Evolutionary conservation across 1,140 invertebrate genomes (phyloP), one percentile per base, ranked within the genome.

Genomic region (Plodia interpunctella): DNA sequence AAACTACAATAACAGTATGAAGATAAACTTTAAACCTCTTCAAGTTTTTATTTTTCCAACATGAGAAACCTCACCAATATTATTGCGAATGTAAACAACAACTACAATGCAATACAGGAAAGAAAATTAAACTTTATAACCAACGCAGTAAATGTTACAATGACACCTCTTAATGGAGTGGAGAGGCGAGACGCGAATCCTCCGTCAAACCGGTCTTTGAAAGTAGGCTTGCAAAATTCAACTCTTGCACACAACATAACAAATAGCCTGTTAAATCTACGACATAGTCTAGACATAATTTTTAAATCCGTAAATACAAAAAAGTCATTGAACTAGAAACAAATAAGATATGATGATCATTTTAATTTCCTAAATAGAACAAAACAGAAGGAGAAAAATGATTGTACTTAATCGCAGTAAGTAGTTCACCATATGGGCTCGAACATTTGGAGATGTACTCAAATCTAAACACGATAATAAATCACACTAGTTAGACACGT

Each of bases 181-280:
- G 55, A 54, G 15, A 68, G 62, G 61, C 57, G 68, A 56, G 28
- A 25, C 55, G 62, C 70, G 70, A 75, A 70, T 72, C 74, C 66
- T 65, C 61, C 15, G 10, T 38, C 38, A 66, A 87, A 84, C 81
- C 80, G 81, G 82, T 87, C 69, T 73, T 53, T 67, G 70, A 44
- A 84, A 74, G 74, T 82, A 74, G 76, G 76, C 80, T 83, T 80
- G 81, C 81, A 75, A 87, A 84, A 81, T 80, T 53, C 19, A 44
- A 53, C 15, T 53, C 18, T 60, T 68, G 57, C 59, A 44, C 50
- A 55, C 64, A 67, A 63, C 60, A 57, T 68, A 59, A 60, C 54
- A 63, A 57, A 51, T 57, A 30, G 58, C 64, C 58, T 62, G 60
- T 62, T 56, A 65, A 9, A 17, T 55, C 15, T 8, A 49, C n/a